These are phyloP conservation scores for Drosophila algonquin DNA, from an alignment of 2,888 invertebrate genomes.

Conservation along the genomic window DNA sequence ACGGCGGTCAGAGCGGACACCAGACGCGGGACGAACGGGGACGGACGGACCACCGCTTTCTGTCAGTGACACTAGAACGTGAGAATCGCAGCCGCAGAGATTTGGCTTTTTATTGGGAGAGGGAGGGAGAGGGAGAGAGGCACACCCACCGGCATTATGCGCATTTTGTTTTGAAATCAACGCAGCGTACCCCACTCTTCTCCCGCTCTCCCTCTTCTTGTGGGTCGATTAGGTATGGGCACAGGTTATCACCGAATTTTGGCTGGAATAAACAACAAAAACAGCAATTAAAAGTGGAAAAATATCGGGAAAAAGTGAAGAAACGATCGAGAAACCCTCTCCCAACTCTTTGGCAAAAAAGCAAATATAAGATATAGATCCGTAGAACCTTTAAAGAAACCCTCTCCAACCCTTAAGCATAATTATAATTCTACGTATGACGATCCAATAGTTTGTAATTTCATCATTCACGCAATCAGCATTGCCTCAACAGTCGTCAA, in stretches of 20 bases:
- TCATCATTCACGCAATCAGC: conserved; percentile 18
- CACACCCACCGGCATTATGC: conserved; percentile 45
- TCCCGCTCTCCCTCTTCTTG: conserved; percentile 17
- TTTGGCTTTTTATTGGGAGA: conserved; percentile 23
- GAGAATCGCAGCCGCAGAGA: conserved; percentile 59
- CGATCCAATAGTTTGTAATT: conserved; percentile 13
- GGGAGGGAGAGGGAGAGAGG: conserved; percentile 5
- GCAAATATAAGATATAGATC: not conserved
- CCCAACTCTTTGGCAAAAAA: conserved; percentile 5
- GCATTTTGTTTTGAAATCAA: conserved; percentile 49
- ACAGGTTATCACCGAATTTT: conserved; percentile 26
- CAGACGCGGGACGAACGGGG: not conserved
- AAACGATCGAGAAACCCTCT: not conserved
- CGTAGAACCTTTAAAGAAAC: not conserved
- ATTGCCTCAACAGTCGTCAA: conserved; percentile 7
- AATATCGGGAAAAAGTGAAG: not conserved
- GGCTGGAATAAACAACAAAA: conserved; percentile 14
- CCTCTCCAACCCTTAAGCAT: not conserved
- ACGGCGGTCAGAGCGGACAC: not conserved
- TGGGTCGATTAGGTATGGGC: conserved; percentile 45
- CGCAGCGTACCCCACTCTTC: not conserved
- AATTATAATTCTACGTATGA: conserved; percentile 2
- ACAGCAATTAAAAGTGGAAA: conserved; percentile 5
- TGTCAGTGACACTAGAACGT: conserved; percentile 62
- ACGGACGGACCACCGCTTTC: conserved; percentile 14